phyloP scores from a whole-genome alignment of 2,113 vertebrate genomes.

The Numenius arquata region DNA sequence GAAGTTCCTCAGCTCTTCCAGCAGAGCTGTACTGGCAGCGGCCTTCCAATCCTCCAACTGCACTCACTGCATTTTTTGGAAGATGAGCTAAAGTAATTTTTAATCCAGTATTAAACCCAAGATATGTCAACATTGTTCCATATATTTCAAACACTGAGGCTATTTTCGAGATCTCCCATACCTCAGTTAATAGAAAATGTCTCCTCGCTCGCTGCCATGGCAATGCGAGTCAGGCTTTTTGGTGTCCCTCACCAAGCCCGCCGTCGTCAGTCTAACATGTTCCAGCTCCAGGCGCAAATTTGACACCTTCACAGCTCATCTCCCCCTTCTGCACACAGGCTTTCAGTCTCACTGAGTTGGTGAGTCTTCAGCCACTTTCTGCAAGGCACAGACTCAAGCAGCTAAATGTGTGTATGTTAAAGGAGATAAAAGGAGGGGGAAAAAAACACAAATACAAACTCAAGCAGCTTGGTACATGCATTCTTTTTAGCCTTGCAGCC shows the following conservation, averaged over 20 bases:
- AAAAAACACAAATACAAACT: neutral
- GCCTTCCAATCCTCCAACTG: neutral
- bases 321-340: neutral
- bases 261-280: neutral
- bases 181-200: neutral
- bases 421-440: neutral
- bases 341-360: neutral
- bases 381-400: neutral
- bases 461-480: neutral
- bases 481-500: neutral
- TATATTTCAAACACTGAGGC: neutral
- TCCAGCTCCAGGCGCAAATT: neutral
- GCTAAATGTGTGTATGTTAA: fast-evolving
- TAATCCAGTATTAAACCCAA: neutral
- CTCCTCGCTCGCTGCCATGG: neutral
- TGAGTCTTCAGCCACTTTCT: neutral
- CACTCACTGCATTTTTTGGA: neutral
- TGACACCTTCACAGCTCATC: neutral
- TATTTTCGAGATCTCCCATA: neutral
- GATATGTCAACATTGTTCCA: neutral
- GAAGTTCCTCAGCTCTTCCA: slow-evolving; percentile 25
- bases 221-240: neutral
- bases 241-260: neutral
- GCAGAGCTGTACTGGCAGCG: neutral
- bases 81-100: neutral